These are phyloP conservation scores for Trematomus bernacchii DNA, from an alignment of 2,797 vertebrate species.

Conservation along the genomic window DNA sequence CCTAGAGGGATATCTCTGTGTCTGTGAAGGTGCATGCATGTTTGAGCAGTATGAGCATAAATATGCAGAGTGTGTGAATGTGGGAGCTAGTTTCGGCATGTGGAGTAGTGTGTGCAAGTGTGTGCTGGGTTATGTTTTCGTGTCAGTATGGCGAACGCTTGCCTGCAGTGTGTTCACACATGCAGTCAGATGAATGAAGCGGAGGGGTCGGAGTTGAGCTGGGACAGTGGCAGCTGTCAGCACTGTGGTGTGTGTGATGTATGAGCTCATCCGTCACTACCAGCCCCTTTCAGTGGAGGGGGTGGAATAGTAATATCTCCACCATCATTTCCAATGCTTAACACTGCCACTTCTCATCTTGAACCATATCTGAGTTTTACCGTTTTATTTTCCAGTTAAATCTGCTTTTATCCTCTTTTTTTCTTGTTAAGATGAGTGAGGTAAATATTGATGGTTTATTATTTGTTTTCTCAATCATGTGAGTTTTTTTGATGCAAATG, in stretches of 20 bases:
- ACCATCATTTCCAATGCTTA: conserved; percentile 53
- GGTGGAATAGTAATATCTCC: conserved; percentile 59
- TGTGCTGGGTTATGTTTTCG: conserved; percentile 42
- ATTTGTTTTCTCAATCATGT: conserved; percentile 31
- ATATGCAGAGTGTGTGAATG: conserved; percentile 35
- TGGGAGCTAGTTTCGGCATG: background rate
- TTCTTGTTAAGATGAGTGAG: conserved; percentile 37
- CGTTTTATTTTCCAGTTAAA: conserved; percentile 38
- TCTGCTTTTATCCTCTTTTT: conserved; percentile 29
- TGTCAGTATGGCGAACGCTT: conserved; percentile 32
- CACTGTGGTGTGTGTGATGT: conserved; percentile 75
- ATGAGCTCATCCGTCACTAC: conserved; percentile 77
- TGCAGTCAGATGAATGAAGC: conserved; percentile 75
- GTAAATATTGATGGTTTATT: conserved; percentile 40
- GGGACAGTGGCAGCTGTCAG: conserved; percentile 81
- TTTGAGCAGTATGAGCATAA: conserved; percentile 4
- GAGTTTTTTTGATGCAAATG: conserved; percentile 51
- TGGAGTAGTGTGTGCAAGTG: background rate
- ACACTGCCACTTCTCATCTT: conserved; percentile 45
- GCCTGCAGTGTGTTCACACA: conserved; percentile 64
- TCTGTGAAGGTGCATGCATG: conserved; percentile 17
- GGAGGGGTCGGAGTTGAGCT: conserved; percentile 69
- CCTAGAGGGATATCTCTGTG: conserved; percentile 36
- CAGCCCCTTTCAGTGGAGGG: conserved; percentile 42
- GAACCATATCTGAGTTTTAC: conserved; percentile 38